Evolutionary conservation across 2,888 invertebrate species (phyloP).

Genomic region (Rhogogaster chlorosoma): DNA sequence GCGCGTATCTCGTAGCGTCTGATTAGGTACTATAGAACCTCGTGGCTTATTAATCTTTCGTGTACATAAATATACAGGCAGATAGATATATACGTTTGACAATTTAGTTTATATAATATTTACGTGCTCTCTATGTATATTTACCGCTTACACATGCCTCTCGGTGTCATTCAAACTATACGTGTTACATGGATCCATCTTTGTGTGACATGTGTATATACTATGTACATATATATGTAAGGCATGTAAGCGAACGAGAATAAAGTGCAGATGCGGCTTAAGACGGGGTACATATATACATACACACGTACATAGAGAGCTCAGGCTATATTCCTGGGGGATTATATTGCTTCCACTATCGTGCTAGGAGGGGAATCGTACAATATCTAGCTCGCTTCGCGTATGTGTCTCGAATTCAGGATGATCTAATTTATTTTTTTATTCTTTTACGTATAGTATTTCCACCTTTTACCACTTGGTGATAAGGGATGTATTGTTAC

Average conservation of each 20-base stretch:
- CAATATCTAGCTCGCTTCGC: neutral
- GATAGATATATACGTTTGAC: neutral
- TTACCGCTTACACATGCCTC: neutral
- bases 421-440: neutral
- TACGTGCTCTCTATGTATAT: neutral
- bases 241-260: neutral
- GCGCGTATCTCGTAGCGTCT: neutral
- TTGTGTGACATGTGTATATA: neutral
- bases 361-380: neutral
- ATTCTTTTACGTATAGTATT: neutral
- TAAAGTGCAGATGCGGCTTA: neutral
- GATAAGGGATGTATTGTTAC: too few relatives aligned
- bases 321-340: neutral
- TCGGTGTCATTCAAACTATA: neutral
- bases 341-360: neutral
- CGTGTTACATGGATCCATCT: too few relatives aligned
- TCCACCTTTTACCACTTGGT: neutral
- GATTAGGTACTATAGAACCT: conserved; percentile 2
- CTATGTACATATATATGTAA: too few relatives aligned
- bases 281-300: neutral
- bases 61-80: neutral
- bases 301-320: neutral
- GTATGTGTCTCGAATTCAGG: neutral
- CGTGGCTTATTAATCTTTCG: neutral
- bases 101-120: neutral